These are phyloP conservation scores for Punctoribates punctum DNA, from an alignment of 2,888 invertebrate genomes.

Conservation along the genomic window DNA sequence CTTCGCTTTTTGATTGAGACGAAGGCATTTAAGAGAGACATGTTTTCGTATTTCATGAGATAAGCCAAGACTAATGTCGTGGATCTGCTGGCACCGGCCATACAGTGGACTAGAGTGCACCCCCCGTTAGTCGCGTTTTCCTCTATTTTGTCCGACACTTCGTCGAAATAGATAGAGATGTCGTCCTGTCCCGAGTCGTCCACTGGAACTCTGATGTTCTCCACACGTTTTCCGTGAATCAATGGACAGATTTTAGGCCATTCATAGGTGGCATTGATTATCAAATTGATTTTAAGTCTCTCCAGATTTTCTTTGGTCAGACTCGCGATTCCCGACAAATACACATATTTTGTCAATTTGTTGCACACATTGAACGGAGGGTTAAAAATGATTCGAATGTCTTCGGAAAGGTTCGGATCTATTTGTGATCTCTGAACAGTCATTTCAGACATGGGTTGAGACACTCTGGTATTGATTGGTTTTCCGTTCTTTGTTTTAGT, in stretches of 20 bases:
- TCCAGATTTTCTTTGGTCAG: conserved; percentile 12
- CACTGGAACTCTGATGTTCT: conserved; percentile 28
- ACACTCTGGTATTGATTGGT: background rate
- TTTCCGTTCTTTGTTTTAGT: background rate
- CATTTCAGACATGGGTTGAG: background rate
- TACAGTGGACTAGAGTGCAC: conserved; percentile 76
- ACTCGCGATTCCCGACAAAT: background rate
- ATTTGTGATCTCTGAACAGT: background rate
- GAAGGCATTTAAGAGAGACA: conserved; percentile 76
- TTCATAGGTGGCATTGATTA: conserved; percentile 23
- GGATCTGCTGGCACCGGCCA: conserved; percentile 76
- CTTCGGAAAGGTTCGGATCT: background rate
- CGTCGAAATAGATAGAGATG: conserved; percentile 64
- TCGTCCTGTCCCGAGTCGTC: conserved; percentile 43
- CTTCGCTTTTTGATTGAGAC: conserved; percentile 67
- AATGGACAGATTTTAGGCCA: background rate
- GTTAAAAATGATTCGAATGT: background rate
- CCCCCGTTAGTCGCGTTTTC: conserved; percentile 66
- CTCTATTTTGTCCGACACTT: conserved; percentile 71
- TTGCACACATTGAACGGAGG: background rate
- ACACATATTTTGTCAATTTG: conserved; percentile 11
- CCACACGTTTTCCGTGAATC: background rate
- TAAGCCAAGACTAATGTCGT: conserved; percentile 60
- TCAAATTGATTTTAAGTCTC: background rate
- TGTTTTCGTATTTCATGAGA: conserved; percentile 74